Evolutionary conservation across 2,888 invertebrate genomes (phyloP), one percentile per base, ranked within the genome.

Genomic region (Drosophila kanekoi): DNA sequence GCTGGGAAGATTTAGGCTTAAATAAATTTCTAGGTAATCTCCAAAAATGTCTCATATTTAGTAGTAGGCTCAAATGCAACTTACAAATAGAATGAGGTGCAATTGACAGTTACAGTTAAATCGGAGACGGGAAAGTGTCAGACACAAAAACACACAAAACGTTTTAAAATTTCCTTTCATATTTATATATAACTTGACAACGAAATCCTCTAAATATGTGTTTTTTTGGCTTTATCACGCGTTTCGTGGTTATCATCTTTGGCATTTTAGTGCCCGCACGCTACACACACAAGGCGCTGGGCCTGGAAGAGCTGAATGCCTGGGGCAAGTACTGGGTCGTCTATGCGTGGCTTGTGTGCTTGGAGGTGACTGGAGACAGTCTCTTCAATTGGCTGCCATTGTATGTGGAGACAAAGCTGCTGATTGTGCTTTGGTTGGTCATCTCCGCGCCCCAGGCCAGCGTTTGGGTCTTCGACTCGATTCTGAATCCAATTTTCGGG

Each of bases 331-430:
- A 89, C 43, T 85, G 85, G 85, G 63, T 83, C 4, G 72, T 87
- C 49, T 99, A 98, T 93, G 98, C 98, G 56, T 94, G 98, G 74
- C 98, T 98, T 93, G 97, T 97, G 16, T 96, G 96, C 92, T 95
- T 96, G 77, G 99, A 99, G 94, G 97, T 98, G 20, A 95, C 99
- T 92, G 97, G 98, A 67, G 99, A 99, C 92, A 95, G 98, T 72
- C 96, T 99, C 92, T 94, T 98, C 66, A 96, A 97, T 86, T 98
- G 96, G 96, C 96, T 99, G 93, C 98, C 99, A 60, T 98, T 99
- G 94, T 85, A 89, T 43, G 56, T 28, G 6, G 77, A 77, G 51
- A 37, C 40, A 6, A 85, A 85, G 47, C 40, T 85, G 23, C 13
- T 81, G 6, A 18, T 89, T 4, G 73, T 86, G 4, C 18, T 89